Conservation (phyloP, 2,797 vertebrate species). For the Tinamus major region DNA sequence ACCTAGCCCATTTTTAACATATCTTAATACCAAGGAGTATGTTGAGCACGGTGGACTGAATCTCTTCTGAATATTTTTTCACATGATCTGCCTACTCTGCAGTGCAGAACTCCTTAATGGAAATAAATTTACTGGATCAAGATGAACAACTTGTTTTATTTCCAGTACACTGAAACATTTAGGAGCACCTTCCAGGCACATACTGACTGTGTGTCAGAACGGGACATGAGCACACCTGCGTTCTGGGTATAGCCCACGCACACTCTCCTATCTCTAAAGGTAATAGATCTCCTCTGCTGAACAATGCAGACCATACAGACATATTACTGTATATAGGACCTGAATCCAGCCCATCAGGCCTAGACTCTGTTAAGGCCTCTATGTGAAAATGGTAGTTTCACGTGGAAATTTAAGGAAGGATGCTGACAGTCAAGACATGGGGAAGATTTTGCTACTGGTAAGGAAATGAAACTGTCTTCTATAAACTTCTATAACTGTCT, state of each 20-base stretch:
- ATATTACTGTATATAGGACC: background rate
- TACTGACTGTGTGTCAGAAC: background rate
- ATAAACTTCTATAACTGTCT: no score
- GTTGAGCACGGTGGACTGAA: background rate
- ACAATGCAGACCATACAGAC: background rate
- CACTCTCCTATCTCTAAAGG: background rate
- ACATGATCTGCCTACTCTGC: background rate
- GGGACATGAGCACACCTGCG: background rate
- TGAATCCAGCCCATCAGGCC: background rate
- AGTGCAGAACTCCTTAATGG: background rate
- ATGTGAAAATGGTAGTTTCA: background rate
- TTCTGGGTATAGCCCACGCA: background rate
- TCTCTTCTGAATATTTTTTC: background rate
- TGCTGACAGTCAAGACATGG: background rate
- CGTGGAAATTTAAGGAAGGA: background rate
- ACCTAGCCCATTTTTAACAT: background rate
- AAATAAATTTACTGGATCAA: background rate
- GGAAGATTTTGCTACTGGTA: background rate
- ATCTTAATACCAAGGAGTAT: background rate
- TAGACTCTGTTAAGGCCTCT: background rate
- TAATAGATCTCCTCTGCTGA: background rate
- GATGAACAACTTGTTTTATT: background rate
- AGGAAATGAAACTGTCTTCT: background rate
- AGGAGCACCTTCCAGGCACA: background rate
- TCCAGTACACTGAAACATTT: background rate